Evolutionary conservation across 1,140 invertebrate genomes (phyloP).

Genomic region (Diabrotica undecimpunctata): DNA sequence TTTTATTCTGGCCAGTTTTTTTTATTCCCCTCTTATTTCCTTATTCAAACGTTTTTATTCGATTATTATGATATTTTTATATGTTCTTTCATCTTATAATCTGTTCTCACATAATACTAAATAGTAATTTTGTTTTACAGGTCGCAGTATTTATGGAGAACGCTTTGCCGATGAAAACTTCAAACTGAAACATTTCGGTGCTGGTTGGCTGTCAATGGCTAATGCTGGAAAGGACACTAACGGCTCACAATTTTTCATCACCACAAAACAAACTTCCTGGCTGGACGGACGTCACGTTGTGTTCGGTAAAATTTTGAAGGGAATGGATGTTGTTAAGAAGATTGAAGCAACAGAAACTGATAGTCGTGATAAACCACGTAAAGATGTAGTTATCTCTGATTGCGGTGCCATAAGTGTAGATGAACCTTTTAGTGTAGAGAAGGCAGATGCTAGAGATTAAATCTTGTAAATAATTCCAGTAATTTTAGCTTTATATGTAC

Average conservation of each 20-base stretch:
- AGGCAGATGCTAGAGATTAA: slow-evolving; percentile 73
- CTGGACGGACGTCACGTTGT: slow-evolving; percentile 95
- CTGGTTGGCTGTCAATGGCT: slow-evolving; percentile 96
- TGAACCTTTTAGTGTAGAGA: slow-evolving; percentile 77
- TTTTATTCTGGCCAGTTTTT: no score
- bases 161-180: slow-evolving; percentile 96
- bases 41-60: no score
- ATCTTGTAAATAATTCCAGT: background rate
- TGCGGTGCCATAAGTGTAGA: slow-evolving; percentile 63
- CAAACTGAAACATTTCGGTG: slow-evolving; percentile 94
- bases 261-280: slow-evolving; percentile 88
- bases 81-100: no score
- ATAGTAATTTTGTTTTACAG: slow-evolving; percentile 50
- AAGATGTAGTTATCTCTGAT: slow-evolving; percentile 76
- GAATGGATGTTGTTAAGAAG: slow-evolving; percentile 86
- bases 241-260: slow-evolving; percentile 98
- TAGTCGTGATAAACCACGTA: slow-evolving; percentile 69
- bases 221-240: slow-evolving; percentile 96
- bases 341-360: slow-evolving; percentile 78
- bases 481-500: no score
- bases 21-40: no score
- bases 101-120: no score
- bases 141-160: slow-evolving; percentile 89
- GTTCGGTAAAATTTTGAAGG: slow-evolving; percentile 90
- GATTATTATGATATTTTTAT: no score